Percentiles rank a stretch among this genome's conserved stretches.
Conservation (phyloP, 2,113 vertebrate genomes). For the Lontra canadensis region DNA sequence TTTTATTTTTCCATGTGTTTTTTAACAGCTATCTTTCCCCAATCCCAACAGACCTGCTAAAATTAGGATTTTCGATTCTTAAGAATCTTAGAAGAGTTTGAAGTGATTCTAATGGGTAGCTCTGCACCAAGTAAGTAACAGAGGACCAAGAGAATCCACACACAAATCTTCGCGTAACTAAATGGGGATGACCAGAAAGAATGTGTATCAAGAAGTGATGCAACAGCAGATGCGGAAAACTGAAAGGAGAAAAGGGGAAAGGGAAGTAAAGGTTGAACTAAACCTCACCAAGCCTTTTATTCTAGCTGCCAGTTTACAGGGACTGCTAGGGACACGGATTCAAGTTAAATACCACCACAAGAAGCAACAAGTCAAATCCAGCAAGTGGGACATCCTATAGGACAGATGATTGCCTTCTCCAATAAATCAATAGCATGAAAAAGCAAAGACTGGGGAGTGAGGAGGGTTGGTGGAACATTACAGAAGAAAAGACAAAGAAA, state of each 20-base stretch:
- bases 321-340: neutral
- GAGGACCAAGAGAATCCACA: neutral
- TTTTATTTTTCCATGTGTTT: neutral
- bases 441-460: neutral
- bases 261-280: neutral
- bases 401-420: neutral
- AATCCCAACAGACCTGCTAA: neutral
- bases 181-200: neutral
- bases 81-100: neutral
- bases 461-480: neutral
- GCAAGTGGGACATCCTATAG: neutral
- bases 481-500: neutral
- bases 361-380: neutral
- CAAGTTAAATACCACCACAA: neutral
- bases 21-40: neutral
- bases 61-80: conserved; percentile 23
- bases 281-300: neutral
- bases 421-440: neutral
- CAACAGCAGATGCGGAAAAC: neutral
- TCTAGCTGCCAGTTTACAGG: neutral
- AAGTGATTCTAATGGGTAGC: neutral
- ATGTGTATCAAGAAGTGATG: neutral
- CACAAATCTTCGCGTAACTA: neutral
- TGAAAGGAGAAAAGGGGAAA: neutral
- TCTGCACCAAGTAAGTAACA: neutral